Evolutionary conservation across 2,797 vertebrate species (phyloP).

Genomic region (Phoxinus dragarum): DNA sequence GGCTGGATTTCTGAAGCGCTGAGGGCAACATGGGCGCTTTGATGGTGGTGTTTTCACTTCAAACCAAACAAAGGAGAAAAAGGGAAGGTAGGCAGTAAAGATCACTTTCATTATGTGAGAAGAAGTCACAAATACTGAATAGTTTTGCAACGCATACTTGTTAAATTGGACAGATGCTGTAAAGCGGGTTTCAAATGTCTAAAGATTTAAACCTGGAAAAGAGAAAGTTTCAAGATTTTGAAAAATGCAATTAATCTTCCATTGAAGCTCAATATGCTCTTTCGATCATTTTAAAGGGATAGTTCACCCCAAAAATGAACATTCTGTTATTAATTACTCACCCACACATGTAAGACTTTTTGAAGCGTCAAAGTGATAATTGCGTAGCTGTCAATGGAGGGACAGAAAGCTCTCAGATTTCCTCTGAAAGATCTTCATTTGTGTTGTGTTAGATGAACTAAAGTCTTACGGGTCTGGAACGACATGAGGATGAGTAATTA

Average conservation of each 20-base stretch:
- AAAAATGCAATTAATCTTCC: background rate
- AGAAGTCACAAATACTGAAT: background rate
- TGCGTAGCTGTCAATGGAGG: no score
- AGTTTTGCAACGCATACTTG: slow-evolving; percentile 6
- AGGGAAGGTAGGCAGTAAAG: slow-evolving; percentile 70
- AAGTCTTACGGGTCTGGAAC: no score
- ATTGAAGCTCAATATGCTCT: background rate
- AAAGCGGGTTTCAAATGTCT: background rate
- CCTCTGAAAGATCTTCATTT: no score
- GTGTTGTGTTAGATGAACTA: no score
- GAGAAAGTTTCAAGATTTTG: background rate
- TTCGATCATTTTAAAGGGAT: background rate
- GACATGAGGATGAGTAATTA: no score
- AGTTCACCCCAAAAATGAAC: no score
- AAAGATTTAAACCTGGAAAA: background rate
- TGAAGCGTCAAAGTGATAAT: no score
- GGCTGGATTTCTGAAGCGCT: slow-evolving; percentile 61
- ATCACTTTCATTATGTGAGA: background rate
- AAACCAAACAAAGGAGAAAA: slow-evolving; percentile 74
- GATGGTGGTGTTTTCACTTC: slow-evolving; percentile 78
- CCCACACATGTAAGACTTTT: no score
- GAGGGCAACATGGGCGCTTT: slow-evolving; percentile 69
- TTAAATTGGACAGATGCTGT: background rate
- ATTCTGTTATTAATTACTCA: no score
- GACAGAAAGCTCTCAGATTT: background rate